Percentiles rank a stretch among this genome's conserved stretches.
Evolutionary conservation across 2,113 vertebrate genomes (phyloP).

Genomic region (Pristiophorus japonicus): DNA sequence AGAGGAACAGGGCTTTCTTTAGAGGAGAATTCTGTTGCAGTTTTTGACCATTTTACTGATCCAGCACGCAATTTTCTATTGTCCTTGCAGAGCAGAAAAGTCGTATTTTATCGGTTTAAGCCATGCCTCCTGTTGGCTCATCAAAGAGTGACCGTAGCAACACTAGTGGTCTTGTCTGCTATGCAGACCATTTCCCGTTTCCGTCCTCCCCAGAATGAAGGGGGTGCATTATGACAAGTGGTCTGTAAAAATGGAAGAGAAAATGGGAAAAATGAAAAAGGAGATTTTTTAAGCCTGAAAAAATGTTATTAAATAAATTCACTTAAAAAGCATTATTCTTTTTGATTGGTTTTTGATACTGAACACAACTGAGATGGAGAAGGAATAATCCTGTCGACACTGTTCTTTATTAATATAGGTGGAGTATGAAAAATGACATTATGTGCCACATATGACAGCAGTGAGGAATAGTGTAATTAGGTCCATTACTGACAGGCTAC

Average conservation of each 20-base stretch:
- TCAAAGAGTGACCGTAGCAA: neutral
- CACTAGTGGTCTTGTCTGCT: neutral
- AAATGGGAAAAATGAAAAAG: neutral
- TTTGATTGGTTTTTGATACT: conserved; percentile 17
- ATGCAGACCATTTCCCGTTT: neutral
- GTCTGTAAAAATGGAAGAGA: neutral
- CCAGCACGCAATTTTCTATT: neutral
- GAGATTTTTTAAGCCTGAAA: neutral
- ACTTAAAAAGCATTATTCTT: neutral
- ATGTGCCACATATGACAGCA: conserved; percentile 6
- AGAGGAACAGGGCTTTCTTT: neutral
- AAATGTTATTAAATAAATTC: neutral
- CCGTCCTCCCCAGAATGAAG: neutral
- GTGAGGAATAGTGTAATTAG: conserved; percentile 25
- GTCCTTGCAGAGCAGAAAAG: neutral
- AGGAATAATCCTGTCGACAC: conserved; percentile 18
- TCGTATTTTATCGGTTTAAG: neutral
- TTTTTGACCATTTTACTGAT: neutral
- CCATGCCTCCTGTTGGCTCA: neutral
- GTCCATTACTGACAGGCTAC: conserved; percentile 32
- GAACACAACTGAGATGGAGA: neutral
- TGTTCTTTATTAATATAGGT: conserved; percentile 22
- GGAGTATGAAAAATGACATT: neutral
- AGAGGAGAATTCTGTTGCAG: neutral
- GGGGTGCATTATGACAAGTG: too few species aligned